A percentile compares a stretch with the other conserved stretches of the same genome.
phyloP scores from a whole-genome alignment of 2,888 invertebrate species.

The Polymixis lichenea region DNA sequence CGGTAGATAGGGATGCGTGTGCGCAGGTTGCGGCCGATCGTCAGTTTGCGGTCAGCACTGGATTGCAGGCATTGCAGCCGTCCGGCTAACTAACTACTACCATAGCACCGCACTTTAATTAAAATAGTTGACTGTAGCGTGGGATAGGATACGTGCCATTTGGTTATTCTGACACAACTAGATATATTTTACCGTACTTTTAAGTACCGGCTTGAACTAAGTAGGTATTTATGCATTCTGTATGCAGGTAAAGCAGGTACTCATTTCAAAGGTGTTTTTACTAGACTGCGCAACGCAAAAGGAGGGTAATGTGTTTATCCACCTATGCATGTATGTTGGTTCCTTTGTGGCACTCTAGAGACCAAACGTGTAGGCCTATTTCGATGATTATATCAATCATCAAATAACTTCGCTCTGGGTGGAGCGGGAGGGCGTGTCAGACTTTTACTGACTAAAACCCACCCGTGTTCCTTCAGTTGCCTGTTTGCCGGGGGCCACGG shows the following conservation, averaged over 20 bases:
- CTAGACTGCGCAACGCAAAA: too few relatives aligned
- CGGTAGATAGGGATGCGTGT: slow-evolving; percentile 59
- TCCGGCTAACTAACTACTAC: slow-evolving; percentile 39
- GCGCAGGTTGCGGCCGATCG: slow-evolving; percentile 49
- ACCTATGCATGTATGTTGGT: too few relatives aligned
- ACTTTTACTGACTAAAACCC: too few relatives aligned
- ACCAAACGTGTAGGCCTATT: too few relatives aligned
- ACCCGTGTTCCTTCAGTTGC: too few relatives aligned
- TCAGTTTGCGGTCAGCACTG: slow-evolving; percentile 60
- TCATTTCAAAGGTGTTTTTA: background rate
- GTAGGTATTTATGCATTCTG: background rate
- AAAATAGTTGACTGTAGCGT: slow-evolving; percentile 27
- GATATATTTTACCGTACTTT: background rate
- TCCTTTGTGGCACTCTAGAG: too few relatives aligned
- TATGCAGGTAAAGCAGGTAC: background rate
- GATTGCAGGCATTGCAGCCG: slow-evolving; percentile 58
- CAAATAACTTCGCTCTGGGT: too few relatives aligned
- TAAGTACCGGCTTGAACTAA: background rate
- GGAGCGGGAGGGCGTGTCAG: too few relatives aligned
- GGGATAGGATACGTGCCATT: slow-evolving; percentile 4
- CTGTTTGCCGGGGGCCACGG: too few relatives aligned
- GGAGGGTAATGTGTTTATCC: too few relatives aligned
- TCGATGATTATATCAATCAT: too few relatives aligned
- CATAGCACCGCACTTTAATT: slow-evolving; percentile 40
- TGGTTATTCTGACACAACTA: slow-evolving; percentile 1